Percentiles rank a stretch among this genome's conserved stretches.
Evolutionary conservation across 2,888 invertebrate genomes (phyloP).

Genomic region (Callimorpha dominula): DNA sequence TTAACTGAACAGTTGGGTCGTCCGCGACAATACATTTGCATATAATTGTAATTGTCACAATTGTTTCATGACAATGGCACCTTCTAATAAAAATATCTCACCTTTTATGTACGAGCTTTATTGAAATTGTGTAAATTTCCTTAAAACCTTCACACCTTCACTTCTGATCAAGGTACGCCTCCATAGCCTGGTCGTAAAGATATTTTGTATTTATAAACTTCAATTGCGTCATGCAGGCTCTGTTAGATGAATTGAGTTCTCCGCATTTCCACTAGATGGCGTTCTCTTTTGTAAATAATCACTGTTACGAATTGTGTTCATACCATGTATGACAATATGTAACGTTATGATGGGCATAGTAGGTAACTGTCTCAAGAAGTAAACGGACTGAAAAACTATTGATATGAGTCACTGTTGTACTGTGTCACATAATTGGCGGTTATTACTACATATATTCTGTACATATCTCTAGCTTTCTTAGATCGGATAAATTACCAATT

Average conservation of each 20-base stretch:
- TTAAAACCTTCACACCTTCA: neutral
- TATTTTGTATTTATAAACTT: neutral
- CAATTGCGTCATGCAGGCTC: neutral
- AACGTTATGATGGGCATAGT: too few relatives aligned
- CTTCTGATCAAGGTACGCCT: too few relatives aligned
- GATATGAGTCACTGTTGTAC: too few relatives aligned
- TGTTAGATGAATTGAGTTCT: neutral
- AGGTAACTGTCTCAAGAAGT: too few relatives aligned
- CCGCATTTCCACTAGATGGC: neutral
- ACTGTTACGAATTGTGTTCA: too few relatives aligned
- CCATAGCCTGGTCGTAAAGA: neutral
- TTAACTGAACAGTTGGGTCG: constrained; percentile 7
- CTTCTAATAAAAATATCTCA: constrained; percentile 7
- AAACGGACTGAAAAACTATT: too few relatives aligned
- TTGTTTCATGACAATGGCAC: constrained; percentile 46
- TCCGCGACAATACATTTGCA: constrained; percentile 46
- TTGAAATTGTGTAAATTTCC: neutral
- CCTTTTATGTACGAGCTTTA: neutral
- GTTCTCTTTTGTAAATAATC: neutral
- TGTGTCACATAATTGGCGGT: too few relatives aligned
- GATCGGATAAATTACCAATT: too few relatives aligned
- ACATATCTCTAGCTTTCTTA: too few relatives aligned
- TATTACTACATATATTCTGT: too few relatives aligned
- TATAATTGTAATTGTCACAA: constrained; percentile 53
- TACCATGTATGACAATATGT: too few relatives aligned